Base-by-base conservation (phyloP, 2,888 invertebrate species). In the Erebia aethiops region DNA sequence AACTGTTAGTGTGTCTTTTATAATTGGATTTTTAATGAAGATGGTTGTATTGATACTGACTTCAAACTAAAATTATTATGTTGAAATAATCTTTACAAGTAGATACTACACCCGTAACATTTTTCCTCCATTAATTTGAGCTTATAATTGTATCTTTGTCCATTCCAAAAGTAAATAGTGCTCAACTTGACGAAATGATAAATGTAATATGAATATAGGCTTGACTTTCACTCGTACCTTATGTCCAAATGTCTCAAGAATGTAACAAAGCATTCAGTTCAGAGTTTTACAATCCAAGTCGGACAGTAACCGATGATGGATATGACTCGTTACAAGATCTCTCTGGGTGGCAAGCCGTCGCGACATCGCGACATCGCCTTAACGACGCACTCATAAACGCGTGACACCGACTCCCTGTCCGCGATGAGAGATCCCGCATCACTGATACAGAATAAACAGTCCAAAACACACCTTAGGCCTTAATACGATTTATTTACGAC, bases 401-500 rank as follows among this genome's bases (percentile, higher is more conserved):
- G 81, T 84, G 86, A 88, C 86, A 86, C 82, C 82, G 84, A 84
- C 85, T 85, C 87, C 89, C 90, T 89, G 88, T 89, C 85, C 79
- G 73, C 83, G 84, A 79, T 82, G 83, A 82, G 83, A 83, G 88
- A 91, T 90, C 87, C 83, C 82, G 82, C 81, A 77, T 80, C 80
- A 75, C 79, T 82, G 89, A 90, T 89, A 90, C 82, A 81, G 82
- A 82, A 81, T 82, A 46, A 75, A 81, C 84, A 82, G 84, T 85
- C 87, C 84, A 85, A 86, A 86, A 87, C 84, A 83, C 84, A 84
- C 85, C 84, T 86, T 87, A 87, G 88, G 88, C 84, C 84, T 86
- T 87, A 88, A 89, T 89, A 87, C 87, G 83, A 87, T 87, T 90
- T 91, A 92, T 92, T 91, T 91, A 92, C 89, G 86, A 79, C 84